Percentiles rank a stretch among this genome's conserved stretches.
Evolutionary conservation across 2,113 vertebrate species (phyloP).

Genomic region (Elaphurus davidianus): DNA sequence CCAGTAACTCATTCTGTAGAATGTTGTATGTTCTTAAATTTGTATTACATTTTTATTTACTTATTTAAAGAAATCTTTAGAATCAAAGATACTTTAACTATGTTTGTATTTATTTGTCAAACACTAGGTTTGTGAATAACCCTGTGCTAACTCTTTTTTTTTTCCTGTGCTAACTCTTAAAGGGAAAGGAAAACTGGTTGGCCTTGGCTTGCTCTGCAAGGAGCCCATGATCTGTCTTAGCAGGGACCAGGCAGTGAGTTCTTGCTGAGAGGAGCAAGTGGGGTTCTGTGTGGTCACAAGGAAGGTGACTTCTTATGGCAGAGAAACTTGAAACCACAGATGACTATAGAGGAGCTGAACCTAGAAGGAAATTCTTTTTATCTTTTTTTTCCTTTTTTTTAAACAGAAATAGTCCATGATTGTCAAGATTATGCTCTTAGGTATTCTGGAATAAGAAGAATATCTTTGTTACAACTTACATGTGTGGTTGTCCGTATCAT

Average conservation of each 20-base stretch:
- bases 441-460: background rate
- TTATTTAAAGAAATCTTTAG: background rate
- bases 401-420: background rate
- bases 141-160: background rate
- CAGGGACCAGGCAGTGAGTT: background rate
- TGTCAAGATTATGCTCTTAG: background rate
- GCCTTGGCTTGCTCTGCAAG: background rate
- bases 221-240: background rate
- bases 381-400: background rate
- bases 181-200: background rate
- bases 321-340: background rate
- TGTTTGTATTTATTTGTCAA: background rate
- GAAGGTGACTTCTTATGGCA: background rate
- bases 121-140: background rate
- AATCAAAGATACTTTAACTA: background rate
- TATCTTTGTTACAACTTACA: background rate
- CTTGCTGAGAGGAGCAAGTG: background rate
- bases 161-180: background rate
- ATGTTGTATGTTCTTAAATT: background rate
- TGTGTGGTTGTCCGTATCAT: background rate
- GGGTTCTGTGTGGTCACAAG: background rate
- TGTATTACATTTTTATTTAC: background rate
- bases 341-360: background rate
- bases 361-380: background rate
- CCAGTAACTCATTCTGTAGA: background rate